Conservation (phyloP, 2,888 invertebrate genomes). For the Empis stercorea region DNA sequence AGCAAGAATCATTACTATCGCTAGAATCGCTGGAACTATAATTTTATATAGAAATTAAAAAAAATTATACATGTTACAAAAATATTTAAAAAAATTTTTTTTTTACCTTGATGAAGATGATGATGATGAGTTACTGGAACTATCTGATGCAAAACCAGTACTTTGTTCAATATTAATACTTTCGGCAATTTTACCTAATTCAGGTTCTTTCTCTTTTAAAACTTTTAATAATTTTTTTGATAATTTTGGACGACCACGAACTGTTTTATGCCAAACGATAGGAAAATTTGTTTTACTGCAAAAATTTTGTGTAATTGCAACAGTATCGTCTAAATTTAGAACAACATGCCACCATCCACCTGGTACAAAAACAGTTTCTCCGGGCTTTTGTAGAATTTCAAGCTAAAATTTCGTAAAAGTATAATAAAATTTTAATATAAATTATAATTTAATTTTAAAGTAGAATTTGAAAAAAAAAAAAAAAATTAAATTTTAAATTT, state of each 20-base stretch:
- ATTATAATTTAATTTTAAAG: too few relatives aligned
- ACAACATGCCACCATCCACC: conserved; percentile 99
- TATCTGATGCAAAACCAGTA: conserved; percentile 88
- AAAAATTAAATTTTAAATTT: conserved; percentile 18
- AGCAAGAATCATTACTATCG: conserved; percentile 44
- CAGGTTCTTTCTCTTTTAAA: conserved; percentile 56
- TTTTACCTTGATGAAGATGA: conserved; percentile 48
- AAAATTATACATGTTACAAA: too few relatives aligned
- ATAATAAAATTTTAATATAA: too few relatives aligned
- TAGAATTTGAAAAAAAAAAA: too few relatives aligned
- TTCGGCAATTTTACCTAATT: conserved; percentile 65
- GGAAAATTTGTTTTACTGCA: conserved; percentile 93
- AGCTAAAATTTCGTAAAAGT: conserved; percentile 41
- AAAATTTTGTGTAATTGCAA: conserved; percentile 98
- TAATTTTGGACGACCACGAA: conserved; percentile 87
- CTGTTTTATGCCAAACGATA: conserved; percentile 96
- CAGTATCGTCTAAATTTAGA: conserved; percentile 86
- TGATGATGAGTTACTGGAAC: conserved; percentile 69
- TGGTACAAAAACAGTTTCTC: conserved; percentile 96
- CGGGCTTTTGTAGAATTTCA: conserved; percentile 88
- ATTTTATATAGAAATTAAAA: not conserved
- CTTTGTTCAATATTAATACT: conserved; percentile 71
- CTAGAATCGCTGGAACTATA: conserved; percentile 47
- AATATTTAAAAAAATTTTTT: not conserved
- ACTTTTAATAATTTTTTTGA: conserved; percentile 82